A percentile compares a stretch with the other conserved stretches of the same genome.
Conservation (phyloP, 2,797 vertebrate genomes). For the Hydrolagus colliei region DNA sequence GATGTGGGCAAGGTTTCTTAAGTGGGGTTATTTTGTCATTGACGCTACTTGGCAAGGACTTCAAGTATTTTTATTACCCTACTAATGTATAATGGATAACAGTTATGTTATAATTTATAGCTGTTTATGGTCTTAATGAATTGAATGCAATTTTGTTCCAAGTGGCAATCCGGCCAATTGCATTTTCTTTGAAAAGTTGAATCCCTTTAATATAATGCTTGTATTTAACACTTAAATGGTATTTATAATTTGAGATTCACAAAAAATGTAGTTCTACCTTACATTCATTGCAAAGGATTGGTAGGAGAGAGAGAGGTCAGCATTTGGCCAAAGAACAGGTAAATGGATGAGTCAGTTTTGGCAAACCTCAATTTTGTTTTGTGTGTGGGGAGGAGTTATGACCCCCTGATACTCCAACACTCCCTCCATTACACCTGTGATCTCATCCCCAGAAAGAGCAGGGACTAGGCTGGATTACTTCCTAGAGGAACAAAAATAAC, state of each 20-base stretch:
- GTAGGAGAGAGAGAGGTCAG: no score
- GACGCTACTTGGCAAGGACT: background rate
- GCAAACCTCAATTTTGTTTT: no score
- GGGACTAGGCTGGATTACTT: no score
- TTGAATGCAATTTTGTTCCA: background rate
- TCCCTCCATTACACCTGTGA: no score
- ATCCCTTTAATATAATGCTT: background rate
- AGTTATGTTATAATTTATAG: background rate
- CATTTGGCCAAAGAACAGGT: no score
- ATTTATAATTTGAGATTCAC: background rate
- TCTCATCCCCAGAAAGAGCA: no score
- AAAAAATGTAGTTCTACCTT: background rate
- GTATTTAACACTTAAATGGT: background rate
- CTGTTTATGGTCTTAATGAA: background rate
- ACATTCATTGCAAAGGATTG: background rate
- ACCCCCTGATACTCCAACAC: no score
- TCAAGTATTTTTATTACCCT: background rate
- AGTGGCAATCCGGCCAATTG: background rate
- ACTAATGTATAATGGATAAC: background rate
- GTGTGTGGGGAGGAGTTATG: no score
- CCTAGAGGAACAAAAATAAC: no score
- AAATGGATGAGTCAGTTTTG: no score
- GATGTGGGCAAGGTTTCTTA: no score
- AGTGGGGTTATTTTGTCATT: no score
- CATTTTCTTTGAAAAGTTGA: constrained; percentile 3